Conservation (phyloP, 2,888 invertebrate genomes). For the Rhagonycha lutea region DNA sequence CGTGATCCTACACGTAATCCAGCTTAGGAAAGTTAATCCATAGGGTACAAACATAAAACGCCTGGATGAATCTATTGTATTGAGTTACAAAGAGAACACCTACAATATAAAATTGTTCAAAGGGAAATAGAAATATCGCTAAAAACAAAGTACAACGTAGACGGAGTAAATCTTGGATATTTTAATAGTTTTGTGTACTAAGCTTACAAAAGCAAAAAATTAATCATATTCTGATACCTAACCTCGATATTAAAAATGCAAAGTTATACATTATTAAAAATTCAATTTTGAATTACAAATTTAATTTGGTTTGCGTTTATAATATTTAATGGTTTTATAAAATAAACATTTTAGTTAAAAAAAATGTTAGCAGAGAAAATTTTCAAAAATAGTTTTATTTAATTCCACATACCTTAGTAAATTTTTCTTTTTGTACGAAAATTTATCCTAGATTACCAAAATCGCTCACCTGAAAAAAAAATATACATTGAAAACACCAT, state of each 20-base stretch:
- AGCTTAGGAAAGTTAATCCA: constrained; percentile 30
- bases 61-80: constrained; percentile 29
- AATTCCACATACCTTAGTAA: neutral
- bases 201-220: neutral
- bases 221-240: neutral
- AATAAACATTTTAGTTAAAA: too few relatives aligned
- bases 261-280: neutral
- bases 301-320: neutral
- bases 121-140: constrained; percentile 31
- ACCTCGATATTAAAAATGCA: neutral
- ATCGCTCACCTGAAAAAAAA: neutral
- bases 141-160: constrained; percentile 23
- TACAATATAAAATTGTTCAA: constrained; percentile 33
- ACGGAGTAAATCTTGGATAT: constrained; percentile 11
- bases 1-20: constrained; percentile 29
- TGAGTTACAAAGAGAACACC: constrained; percentile 26
- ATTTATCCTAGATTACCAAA: neutral
- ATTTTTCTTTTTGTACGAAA: neutral
- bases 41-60: constrained; percentile 30
- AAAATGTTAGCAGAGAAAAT: neutral
- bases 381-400: neutral
- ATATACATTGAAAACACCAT: neutral
- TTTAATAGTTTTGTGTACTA: neutral
- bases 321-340: too few relatives aligned
- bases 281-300: neutral